Conservation (phyloP, 2,113 vertebrate genomes). For the Prochilodus magdalenae region DNA sequence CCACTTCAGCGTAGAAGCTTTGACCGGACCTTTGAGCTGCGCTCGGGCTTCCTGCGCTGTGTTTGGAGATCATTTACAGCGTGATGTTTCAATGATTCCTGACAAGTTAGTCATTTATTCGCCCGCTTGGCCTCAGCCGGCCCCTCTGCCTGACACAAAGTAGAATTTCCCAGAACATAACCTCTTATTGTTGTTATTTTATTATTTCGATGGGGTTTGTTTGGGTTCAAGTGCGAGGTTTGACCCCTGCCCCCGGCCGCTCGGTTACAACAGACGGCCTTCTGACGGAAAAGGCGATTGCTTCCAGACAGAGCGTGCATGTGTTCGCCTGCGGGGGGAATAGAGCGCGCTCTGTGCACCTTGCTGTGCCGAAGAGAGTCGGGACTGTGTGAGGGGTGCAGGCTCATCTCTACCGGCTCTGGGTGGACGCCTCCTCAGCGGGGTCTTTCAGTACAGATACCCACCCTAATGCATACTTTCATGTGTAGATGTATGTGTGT, state of each 20-base stretch:
- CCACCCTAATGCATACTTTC: neutral
- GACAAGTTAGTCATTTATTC: conserved; percentile 54
- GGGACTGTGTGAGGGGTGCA: conserved; percentile 9
- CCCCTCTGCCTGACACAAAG: conserved; percentile 26
- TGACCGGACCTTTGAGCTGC: conserved; percentile 21
- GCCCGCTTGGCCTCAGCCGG: conserved; percentile 40
- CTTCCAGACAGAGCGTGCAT: conserved; percentile 79
- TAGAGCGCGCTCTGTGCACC: conserved; percentile 55
- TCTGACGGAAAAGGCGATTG: conserved; percentile 87
- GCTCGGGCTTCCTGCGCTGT: neutral
- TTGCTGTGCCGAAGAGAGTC: conserved; percentile 39
- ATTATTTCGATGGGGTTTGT: conserved; percentile 56
- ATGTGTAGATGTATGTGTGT: neutral
- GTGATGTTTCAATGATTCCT: conserved; percentile 42
- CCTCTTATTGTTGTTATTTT: conserved; percentile 64
- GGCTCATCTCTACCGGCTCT: neutral
- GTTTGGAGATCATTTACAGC: conserved; percentile 46
- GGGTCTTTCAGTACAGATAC: neutral
- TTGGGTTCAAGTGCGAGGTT: conserved; percentile 73
- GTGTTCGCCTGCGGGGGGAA: conserved; percentile 31
- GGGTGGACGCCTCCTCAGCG: neutral
- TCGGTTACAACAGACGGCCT: conserved; percentile 87
- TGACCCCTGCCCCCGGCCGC: conserved; percentile 81
- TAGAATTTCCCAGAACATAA: conserved; percentile 47
- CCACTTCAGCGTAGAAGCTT: neutral